These are phyloP conservation scores for Lycodopsis pacificus DNA, from an alignment of 2,797 vertebrate species.

Conservation along the genomic window DNA sequence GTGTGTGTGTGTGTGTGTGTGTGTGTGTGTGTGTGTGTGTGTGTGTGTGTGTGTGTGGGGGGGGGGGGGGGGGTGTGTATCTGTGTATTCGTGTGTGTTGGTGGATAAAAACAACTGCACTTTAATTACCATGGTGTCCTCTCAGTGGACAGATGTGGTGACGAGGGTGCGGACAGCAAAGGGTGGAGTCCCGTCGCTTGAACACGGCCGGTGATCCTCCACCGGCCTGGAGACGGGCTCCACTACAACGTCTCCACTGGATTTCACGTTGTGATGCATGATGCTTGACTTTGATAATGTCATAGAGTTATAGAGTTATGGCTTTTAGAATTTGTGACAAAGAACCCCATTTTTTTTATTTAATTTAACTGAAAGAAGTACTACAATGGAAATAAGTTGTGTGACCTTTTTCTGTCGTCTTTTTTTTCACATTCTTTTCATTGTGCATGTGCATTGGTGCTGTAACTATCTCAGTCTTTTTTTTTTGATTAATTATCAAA, in stretches of 20 bases:
- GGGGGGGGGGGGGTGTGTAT: not conserved
- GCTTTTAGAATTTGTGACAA: not conserved
- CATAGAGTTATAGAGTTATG: not conserved
- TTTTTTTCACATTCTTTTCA: not conserved
- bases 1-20: not conserved
- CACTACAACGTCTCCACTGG: conserved; percentile 36
- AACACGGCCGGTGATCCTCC: not conserved
- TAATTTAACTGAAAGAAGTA: no score
- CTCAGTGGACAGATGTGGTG: conserved; percentile 68
- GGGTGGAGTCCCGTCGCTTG: conserved; percentile 26
- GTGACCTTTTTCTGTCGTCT: not conserved
- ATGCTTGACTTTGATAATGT: not conserved
- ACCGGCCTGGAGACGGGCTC: conserved; percentile 29
- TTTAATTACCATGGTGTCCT: conserved; percentile 75
- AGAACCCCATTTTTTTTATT: not conserved
- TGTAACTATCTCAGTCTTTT: no score
- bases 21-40: not conserved
- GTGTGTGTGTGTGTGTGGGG: not conserved
- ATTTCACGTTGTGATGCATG: not conserved
- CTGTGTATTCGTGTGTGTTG: not conserved
- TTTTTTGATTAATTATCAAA: not conserved
- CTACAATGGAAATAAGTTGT: not conserved
- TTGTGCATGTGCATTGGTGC: not conserved
- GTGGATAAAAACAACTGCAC: conserved; percentile 48
- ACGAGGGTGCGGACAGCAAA: conserved; percentile 77